These are phyloP conservation scores for Pseudomugil tenellus DNA, from an alignment of 2,797 vertebrate species.

Conservation along the genomic window DNA sequence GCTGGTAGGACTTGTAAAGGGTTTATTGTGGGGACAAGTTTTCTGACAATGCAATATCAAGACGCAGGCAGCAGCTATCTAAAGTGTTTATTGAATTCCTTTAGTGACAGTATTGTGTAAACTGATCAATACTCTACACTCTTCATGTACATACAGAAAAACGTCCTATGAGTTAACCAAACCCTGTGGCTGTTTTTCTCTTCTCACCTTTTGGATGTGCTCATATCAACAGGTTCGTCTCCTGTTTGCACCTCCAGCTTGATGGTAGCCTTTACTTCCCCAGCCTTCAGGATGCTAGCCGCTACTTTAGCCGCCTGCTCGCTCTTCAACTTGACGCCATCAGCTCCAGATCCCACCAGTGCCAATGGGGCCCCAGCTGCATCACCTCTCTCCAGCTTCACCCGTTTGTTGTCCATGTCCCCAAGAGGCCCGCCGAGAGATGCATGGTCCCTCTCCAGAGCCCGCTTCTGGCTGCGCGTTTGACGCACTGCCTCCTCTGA, in stretches of 20 bases:
- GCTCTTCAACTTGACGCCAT: constrained; percentile 61
- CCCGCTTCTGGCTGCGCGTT: constrained; percentile 96
- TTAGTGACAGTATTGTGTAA: constrained; percentile 17
- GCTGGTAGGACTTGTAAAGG: constrained; percentile 33
- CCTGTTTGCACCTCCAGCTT: constrained; percentile 90
- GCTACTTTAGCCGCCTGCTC: constrained; percentile 70
- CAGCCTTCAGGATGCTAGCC: constrained; percentile 82
- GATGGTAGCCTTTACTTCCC: constrained; percentile 88
- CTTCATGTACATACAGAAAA: constrained; percentile 2
- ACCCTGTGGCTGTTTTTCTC: not conserved
- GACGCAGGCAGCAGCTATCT: constrained; percentile 3
- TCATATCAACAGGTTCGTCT: constrained; percentile 97
- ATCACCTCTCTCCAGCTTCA: constrained; percentile 88
- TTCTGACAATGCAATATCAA: constrained; percentile 23
- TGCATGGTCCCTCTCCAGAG: constrained; percentile 87
- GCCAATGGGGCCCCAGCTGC: constrained; percentile 64
- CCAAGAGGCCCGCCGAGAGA: constrained; percentile 54
- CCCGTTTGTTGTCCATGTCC: constrained; percentile 88
- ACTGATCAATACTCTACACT: constrained; percentile 6
- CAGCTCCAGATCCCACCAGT: constrained; percentile 60
- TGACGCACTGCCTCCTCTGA: constrained; percentile 93
- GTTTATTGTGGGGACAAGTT: constrained; percentile 32
- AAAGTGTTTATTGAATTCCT: constrained; percentile 20
- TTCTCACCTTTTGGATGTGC: constrained; percentile 92
- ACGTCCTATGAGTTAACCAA: not conserved